These are phyloP conservation scores for Melanaphis sacchari DNA, from an alignment of 1,140 invertebrate species.

Conservation along the genomic window DNA sequence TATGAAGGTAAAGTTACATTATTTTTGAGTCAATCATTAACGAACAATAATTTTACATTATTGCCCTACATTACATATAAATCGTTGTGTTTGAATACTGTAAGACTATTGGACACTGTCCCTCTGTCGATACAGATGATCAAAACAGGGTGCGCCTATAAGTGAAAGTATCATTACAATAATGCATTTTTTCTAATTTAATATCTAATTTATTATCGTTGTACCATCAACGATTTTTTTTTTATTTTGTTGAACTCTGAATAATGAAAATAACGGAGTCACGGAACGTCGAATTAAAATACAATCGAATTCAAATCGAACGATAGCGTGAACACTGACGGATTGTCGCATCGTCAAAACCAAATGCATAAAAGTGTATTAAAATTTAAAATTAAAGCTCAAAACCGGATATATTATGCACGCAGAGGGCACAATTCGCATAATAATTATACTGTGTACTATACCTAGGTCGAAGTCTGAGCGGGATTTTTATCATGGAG, in stretches of 20 bases:
- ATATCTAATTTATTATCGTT: not conserved
- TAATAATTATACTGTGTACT: not conserved
- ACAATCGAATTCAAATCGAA: not conserved
- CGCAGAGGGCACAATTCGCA: not conserved
- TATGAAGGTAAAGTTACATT: not conserved
- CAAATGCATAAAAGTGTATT: not conserved
- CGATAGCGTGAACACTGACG: not conserved
- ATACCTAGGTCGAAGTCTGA: not conserved
- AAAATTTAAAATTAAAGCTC: not conserved
- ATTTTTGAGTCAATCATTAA: not conserved
- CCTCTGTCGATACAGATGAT: not conserved
- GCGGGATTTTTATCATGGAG: not conserved
- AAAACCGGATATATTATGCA: conserved; percentile 8
- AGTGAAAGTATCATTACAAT: conserved; percentile 23
- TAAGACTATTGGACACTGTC: not conserved
- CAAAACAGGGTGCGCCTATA: not conserved
- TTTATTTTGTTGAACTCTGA: not conserved
- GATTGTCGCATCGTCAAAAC: not conserved
- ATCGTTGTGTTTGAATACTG: not conserved
- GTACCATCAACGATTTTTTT: not conserved
- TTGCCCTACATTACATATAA: not conserved
- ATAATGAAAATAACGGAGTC: not conserved
- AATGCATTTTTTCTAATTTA: not conserved
- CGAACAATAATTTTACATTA: not conserved
- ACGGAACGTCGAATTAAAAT: not conserved